Base-by-base conservation (phyloP, 92 coral and sea anemone genomes). In the Porites evermanni region DNA sequence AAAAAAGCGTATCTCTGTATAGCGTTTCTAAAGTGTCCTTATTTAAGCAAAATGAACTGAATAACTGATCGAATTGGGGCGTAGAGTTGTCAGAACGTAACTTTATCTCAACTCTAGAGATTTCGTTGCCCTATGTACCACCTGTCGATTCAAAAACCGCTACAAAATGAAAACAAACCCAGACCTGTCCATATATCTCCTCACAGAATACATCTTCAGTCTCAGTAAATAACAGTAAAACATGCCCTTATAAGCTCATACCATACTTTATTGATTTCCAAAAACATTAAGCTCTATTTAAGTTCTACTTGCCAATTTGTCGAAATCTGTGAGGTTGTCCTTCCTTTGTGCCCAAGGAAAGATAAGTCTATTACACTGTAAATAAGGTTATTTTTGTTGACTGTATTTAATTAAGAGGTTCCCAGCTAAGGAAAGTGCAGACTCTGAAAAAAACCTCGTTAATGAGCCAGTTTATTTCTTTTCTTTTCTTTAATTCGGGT, bases 91-190 rank as follows among this genome's bases (percentile, higher is more conserved):
- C 47, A 6, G 47, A 38, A 38, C 47, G 47, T 38, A 38, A 38
- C 47, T 38, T 4, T 38, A 4, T 38, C 4, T 38, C 5, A 38
- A 5, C 47, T 38, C 47, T 38, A 38, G 47, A 38, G 6, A 38
- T 38, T 32, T 38, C 32, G 5, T 6, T 68, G 70, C 17, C 66
- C 60, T 14, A 58, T 23, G 47, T 6, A 38, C 44, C 32, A 58
- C 86, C 86, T 70, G 86, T 29, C 54, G 77, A n/a, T 47, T 54
- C 18, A 66, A 53, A 67, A 58, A 68, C 85, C 85, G 18, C 77
- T 17, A 50, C 5, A 59, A 21, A 18, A 70, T n/a, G 11, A 4
- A 56, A 69, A 70, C 14, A 80, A 26, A 1, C 8, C 83, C 84
- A 66, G 13, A 56, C 26, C 1, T 64, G 7, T 14, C 7, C 1